Conservation (phyloP, 2,797 vertebrate genomes). For the Onychomys leucogaster region DNA sequence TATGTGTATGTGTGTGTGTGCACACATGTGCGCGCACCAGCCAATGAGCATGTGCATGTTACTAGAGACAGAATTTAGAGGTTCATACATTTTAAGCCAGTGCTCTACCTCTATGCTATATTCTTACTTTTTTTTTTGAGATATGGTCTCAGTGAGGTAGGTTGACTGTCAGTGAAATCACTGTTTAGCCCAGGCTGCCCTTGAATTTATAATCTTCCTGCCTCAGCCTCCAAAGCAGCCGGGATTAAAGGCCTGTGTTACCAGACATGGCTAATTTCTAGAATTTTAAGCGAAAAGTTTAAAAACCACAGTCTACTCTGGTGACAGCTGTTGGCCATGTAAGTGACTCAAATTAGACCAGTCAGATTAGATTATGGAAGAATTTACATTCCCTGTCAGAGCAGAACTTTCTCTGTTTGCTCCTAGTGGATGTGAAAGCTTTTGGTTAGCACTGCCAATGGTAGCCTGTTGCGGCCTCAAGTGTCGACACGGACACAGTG, state of each 20-base stretch:
- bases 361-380: constrained; percentile 63
- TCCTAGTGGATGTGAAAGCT: background rate
- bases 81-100: background rate
- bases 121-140: background rate
- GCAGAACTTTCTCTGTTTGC: constrained; percentile 58
- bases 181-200: background rate
- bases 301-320: constrained; percentile 27
- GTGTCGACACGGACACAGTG: background rate
- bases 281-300: constrained; percentile 43
- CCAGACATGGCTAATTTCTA: background rate
- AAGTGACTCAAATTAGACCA: constrained; percentile 44
- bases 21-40: too few relatives aligned
- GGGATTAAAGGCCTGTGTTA: too few relatives aligned
- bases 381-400: constrained; percentile 1
- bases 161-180: background rate
- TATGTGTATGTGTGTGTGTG: background rate
- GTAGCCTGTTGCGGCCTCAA: background rate
- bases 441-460: background rate
- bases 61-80: background rate
- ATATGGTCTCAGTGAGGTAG: background rate
- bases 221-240: background rate
- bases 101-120: background rate
- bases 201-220: background rate
- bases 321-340: constrained; percentile 37
- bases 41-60: background rate